A percentile compares a stretch with the other conserved stretches of the same genome.
phyloP scores from a whole-genome alignment of 2,888 invertebrate genomes.

The Campoplex capitator region DNA sequence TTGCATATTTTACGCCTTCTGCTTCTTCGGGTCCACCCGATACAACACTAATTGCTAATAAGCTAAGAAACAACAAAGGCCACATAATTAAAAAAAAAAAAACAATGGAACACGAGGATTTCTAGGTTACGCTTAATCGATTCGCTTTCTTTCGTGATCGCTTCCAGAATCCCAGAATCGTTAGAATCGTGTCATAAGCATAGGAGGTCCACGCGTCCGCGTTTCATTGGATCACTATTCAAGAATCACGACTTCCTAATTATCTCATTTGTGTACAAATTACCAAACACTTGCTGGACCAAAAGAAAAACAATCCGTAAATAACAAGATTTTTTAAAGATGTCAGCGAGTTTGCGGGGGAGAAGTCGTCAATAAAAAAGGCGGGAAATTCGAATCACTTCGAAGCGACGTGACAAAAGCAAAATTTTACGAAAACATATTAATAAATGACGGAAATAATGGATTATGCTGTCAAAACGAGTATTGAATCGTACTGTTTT shows the following conservation, averaged over 20 bases:
- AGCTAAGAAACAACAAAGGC: conserved; percentile 51
- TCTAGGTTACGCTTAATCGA: neutral
- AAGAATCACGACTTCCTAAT: neutral
- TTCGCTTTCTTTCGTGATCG: neutral
- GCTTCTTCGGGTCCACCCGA: conserved; percentile 87
- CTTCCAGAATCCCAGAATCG: neutral
- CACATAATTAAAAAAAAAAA: conserved; percentile 52
- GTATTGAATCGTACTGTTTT: no score
- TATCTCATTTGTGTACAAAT: neutral
- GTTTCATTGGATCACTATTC: neutral
- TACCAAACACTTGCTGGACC: neutral
- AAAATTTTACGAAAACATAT: neutral
- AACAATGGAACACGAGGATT: neutral
- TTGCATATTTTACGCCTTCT: conserved; percentile 94
- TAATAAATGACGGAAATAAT: neutral
- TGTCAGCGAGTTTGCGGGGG: neutral
- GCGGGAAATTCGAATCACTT: neutral
- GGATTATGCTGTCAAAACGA: neutral
- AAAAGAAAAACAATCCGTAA: neutral
- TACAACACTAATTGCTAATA: conserved; percentile 61
- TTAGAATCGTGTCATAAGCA: neutral
- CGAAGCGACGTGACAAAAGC: neutral
- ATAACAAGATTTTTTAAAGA: neutral
- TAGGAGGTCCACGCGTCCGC: neutral
- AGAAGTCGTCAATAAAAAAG: neutral